Conservation (phyloP, 2,113 vertebrate species). For the Galbula dea region DNA sequence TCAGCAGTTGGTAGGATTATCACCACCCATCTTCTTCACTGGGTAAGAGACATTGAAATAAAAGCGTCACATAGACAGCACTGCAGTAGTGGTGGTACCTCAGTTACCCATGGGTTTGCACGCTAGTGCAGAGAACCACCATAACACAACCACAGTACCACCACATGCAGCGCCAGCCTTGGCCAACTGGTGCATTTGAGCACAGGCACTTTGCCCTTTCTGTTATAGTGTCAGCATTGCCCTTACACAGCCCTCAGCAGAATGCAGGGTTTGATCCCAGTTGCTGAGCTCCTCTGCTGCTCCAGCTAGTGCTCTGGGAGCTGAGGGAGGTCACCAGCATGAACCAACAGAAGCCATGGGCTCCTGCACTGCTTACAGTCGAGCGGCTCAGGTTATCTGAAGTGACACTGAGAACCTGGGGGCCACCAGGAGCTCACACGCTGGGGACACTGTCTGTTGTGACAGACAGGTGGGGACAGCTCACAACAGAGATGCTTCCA, state of each 20-base stretch:
- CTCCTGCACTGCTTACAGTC: background rate
- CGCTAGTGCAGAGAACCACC: background rate
- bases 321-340: background rate
- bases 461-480: background rate
- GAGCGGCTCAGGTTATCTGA: background rate
- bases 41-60: background rate
- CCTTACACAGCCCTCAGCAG: background rate
- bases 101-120: background rate
- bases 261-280: background rate
- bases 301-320: fast-evolving
- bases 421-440: background rate
- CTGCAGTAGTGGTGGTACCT: background rate
- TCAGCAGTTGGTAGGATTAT: background rate
- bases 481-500: background rate
- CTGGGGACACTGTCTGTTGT: background rate
- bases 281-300: background rate
- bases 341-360: background rate
- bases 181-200: background rate
- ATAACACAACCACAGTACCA: background rate
- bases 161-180: background rate
- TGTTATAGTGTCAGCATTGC: background rate
- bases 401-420: background rate
- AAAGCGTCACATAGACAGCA: fast-evolving
- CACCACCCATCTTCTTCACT: fast-evolving
- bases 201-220: background rate